A percentile compares a stretch with the other conserved stretches of the same genome.
Conservation (phyloP, 2,113 vertebrate genomes). For the Irena cyanogastra region DNA sequence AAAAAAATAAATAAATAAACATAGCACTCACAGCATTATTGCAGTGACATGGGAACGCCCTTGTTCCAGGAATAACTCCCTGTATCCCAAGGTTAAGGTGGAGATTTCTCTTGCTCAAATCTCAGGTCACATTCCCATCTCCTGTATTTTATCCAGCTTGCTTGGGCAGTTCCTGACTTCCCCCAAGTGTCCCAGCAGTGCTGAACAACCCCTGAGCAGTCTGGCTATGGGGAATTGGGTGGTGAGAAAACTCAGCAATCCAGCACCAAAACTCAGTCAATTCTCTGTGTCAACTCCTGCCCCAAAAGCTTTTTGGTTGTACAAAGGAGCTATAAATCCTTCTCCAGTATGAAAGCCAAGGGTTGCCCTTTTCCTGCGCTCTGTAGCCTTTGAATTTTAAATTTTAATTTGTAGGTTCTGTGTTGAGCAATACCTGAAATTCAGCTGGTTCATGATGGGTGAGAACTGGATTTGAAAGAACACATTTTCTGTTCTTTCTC, state of each 20-base stretch:
- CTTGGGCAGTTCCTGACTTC: not conserved
- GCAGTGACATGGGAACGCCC: accelerated
- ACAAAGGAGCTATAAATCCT: not conserved
- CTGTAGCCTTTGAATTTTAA: not conserved
- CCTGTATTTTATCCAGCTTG: not conserved
- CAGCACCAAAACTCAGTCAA: not conserved
- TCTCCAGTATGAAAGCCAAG: not conserved
- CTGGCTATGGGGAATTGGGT: not conserved
- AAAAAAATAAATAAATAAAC: not conserved
- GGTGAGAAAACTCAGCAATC: not conserved
- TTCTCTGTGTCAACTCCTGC: not conserved
- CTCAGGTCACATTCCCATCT: not conserved
- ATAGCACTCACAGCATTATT: not conserved
- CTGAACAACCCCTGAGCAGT: not conserved
- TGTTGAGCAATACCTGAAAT: not conserved
- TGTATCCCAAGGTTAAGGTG: not conserved
- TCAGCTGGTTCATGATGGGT: not conserved
- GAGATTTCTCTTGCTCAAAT: not conserved
- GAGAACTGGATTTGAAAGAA: not conserved
- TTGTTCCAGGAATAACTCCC: not conserved
- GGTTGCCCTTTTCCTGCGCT: not conserved
- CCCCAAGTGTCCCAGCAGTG: not conserved
- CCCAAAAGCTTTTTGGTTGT: not conserved
- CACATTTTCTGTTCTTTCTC: not conserved
- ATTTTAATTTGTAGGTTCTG: not conserved